A percentile compares a stretch with the other conserved stretches of the same genome.
Conservation (phyloP, 2,113 vertebrate species). For the Corythoichthys intestinalis region DNA sequence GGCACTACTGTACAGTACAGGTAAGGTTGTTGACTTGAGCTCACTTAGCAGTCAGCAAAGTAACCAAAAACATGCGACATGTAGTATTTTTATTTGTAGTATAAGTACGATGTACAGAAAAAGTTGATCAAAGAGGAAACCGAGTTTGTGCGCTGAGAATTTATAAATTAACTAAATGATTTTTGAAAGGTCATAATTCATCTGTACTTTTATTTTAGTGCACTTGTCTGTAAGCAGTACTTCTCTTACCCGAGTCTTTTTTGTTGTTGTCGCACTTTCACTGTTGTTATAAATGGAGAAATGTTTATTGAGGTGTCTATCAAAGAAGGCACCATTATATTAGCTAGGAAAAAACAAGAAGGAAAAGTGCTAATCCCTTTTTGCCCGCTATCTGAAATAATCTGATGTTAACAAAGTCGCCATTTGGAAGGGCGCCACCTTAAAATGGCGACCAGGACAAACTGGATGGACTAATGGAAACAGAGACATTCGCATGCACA, state of each 20-base stretch:
- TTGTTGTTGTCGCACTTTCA: background rate
- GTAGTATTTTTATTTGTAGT: background rate
- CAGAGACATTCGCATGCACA: no score
- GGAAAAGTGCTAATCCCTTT: background rate
- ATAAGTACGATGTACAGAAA: background rate
- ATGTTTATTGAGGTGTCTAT: slow-evolving; percentile 50
- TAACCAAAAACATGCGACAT: background rate
- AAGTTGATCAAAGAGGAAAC: no score
- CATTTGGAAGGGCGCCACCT: background rate
- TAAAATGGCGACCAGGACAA: background rate
- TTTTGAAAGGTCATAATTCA: background rate
- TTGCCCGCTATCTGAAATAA: background rate
- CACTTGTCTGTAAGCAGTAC: background rate
- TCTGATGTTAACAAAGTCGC: background rate
- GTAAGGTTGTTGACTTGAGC: no score
- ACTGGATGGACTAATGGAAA: background rate
- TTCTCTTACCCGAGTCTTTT: background rate
- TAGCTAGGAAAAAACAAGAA: background rate
- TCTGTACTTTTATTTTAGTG: background rate
- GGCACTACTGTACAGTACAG: no score
- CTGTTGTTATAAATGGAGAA: slow-evolving; percentile 43
- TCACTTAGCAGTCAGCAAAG: background rate
- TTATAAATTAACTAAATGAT: no score
- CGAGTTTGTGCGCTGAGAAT: no score
- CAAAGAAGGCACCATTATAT: slow-evolving; percentile 70